Evolutionary conservation across 2,113 vertebrate genomes (phyloP).

Genomic region (Phaethon lepturus): DNA sequence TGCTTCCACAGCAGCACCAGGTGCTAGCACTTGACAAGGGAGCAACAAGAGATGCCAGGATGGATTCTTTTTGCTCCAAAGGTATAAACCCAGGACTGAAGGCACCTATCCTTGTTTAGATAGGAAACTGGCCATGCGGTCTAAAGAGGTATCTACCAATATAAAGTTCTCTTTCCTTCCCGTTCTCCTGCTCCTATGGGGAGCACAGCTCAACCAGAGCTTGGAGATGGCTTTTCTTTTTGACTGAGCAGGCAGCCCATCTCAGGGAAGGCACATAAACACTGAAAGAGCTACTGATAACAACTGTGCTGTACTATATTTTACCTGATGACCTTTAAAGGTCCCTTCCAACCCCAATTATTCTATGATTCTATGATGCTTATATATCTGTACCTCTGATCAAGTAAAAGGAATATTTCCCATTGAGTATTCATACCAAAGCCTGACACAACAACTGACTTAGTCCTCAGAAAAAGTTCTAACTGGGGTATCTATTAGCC

Average conservation of each 20-base stretch:
- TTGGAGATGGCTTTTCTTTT: background rate
- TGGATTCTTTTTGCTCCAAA: background rate
- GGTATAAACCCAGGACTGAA: background rate
- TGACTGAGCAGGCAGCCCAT: background rate
- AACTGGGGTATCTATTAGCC: background rate
- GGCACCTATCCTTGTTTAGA: background rate
- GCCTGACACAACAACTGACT: background rate
- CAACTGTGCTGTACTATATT: background rate
- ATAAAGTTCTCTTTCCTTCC: background rate
- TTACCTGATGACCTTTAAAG: background rate
- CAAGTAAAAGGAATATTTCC: background rate
- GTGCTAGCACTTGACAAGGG: background rate
- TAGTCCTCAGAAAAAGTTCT: background rate
- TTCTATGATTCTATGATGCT: too few relatives aligned
- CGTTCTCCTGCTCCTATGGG: background rate
- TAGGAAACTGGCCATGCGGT: background rate
- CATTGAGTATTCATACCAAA: background rate
- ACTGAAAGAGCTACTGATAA: background rate
- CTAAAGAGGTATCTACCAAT: background rate
- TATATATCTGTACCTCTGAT: background rate
- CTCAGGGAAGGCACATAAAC: background rate
- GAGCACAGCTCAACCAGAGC: background rate
- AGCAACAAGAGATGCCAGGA: background rate
- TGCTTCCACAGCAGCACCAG: background rate
- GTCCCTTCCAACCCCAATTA: too few relatives aligned